A percentile compares a stretch with the other conserved stretches of the same genome.
These are phyloP conservation scores for Deilephila elpenor DNA, from an alignment of 2,888 invertebrate genomes.

Conservation along the genomic window DNA sequence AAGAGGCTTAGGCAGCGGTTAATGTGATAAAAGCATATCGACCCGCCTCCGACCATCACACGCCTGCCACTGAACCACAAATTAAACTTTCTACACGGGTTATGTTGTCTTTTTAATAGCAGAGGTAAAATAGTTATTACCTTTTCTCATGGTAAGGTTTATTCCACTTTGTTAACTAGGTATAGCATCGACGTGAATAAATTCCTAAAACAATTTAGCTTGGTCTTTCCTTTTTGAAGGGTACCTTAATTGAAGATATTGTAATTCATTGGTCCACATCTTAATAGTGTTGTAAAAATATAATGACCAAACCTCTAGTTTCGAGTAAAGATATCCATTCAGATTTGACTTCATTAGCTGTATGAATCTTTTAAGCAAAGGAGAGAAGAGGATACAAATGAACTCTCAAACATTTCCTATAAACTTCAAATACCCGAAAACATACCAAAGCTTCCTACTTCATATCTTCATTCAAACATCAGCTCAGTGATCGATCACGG, in stretches of 20 bases:
- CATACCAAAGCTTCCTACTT: neutral
- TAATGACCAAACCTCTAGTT: no score
- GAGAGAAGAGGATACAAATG: no score
- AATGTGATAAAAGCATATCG: constrained; percentile 13
- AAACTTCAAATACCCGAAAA: neutral
- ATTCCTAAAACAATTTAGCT: no score
- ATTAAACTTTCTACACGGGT: neutral
- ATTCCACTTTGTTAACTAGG: no score
- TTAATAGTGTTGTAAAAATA: no score
- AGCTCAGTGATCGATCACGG: neutral
- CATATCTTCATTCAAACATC: neutral
- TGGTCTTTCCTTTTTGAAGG: no score
- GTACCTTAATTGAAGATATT: no score
- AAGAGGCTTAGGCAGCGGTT: neutral
- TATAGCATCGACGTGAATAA: no score
- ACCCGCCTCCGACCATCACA: neutral
- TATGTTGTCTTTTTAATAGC: neutral
- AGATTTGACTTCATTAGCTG: no score
- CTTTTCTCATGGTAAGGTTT: neutral
- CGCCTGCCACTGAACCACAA: neutral
- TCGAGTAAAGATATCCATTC: no score
- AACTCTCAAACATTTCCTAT: neutral
- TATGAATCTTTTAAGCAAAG: no score
- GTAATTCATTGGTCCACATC: no score
- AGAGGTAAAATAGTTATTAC: neutral